Evolutionary conservation across 2,113 vertebrate genomes (phyloP).

Genomic region (Ceyx margarethae): DNA sequence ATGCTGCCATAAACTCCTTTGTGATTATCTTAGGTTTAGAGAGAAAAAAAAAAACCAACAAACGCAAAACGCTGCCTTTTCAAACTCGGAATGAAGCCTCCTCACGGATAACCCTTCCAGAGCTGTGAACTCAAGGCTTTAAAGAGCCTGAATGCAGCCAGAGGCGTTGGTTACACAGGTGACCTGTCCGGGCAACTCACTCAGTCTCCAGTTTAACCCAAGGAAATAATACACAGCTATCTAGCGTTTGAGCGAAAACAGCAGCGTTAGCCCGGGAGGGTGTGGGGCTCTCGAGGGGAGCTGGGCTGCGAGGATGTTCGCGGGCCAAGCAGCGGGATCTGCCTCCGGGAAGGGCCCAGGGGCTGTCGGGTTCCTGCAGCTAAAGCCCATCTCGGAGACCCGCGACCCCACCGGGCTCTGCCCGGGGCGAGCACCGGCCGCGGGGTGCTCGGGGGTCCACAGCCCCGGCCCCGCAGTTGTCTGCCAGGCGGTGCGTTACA

Average conservation of each 20-base stretch:
- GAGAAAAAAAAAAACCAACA: neutral
- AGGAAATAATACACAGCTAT: neutral
- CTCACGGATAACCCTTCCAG: neutral
- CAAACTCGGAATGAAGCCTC: neutral
- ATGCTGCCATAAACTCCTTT: neutral
- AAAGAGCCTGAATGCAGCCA: rapidly evolving
- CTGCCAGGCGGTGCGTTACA: neutral
- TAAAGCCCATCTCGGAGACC: neutral
- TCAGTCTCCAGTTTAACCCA: neutral
- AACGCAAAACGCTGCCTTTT: neutral
- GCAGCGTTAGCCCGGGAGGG: neutral
- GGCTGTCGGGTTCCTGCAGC: neutral
- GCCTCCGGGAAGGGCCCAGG: neutral
- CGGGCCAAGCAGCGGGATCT: neutral
- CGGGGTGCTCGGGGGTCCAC: neutral
- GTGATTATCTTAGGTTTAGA: neutral
- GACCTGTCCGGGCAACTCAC: neutral
- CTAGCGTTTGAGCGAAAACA: neutral
- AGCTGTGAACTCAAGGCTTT: neutral
- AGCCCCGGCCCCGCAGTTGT: neutral
- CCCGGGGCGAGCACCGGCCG: neutral
- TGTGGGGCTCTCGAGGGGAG: neutral
- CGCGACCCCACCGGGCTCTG: neutral
- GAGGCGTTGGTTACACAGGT: neutral
- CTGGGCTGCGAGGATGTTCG: neutral